Percentiles rank a stretch among this genome's conserved stretches.
phyloP scores from a whole-genome alignment of 2,113 vertebrate genomes.

The Ornithorhynchus anatinus region DNA sequence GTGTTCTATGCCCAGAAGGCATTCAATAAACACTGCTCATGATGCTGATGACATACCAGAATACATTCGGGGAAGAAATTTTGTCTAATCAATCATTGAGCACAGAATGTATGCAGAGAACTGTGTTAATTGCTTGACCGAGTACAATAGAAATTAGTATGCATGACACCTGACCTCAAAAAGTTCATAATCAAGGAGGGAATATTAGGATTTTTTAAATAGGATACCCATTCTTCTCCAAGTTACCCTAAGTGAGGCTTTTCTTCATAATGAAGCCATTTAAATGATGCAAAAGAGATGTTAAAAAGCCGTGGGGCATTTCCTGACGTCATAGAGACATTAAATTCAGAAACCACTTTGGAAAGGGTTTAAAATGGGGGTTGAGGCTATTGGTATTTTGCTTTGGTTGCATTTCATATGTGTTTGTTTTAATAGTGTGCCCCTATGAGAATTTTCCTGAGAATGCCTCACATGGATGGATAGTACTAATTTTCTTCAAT shows the following conservation, averaged over 20 bases:
- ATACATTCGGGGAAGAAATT: too few species aligned
- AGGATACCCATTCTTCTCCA: too few species aligned
- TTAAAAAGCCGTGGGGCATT: background rate
- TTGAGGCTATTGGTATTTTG: background rate
- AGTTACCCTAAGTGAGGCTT: background rate
- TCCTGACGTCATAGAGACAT: background rate
- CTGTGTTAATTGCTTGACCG: too few species aligned
- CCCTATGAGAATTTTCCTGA: background rate
- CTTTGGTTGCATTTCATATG: conserved; percentile 10
- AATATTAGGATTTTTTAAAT: too few species aligned
- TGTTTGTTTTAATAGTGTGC: conserved; percentile 11
- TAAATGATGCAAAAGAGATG: background rate
- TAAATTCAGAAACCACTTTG: conserved; percentile 8
- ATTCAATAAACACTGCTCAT: too few species aligned
- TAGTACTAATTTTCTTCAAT: conserved; percentile 19
- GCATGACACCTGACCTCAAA: too few species aligned
- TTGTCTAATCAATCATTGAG: too few species aligned
- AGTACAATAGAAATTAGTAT: too few species aligned
- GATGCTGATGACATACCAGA: too few species aligned
- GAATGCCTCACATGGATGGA: conserved; percentile 27
- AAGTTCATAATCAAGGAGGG: too few species aligned
- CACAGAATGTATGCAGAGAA: too few species aligned
- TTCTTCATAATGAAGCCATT: background rate
- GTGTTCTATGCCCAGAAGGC: too few species aligned
- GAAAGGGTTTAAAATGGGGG: conserved; percentile 1